phyloP scores from a whole-genome alignment of 2,888 invertebrate genomes.

The Vanessa cardui region DNA sequence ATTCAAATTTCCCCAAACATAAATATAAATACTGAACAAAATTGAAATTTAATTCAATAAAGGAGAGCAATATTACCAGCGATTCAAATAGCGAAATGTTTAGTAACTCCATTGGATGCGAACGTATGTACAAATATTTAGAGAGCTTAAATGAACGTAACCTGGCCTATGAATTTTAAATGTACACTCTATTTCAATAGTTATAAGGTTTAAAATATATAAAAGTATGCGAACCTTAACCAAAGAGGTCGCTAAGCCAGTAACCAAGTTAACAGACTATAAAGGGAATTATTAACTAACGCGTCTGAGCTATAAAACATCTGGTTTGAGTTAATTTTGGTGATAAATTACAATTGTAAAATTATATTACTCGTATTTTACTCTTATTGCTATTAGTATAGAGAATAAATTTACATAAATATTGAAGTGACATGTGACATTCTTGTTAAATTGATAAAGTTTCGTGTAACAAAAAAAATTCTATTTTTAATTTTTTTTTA shows the following conservation, averaged over 20 bases:
- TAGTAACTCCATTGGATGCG: conserved; percentile 37
- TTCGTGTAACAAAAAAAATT: too few relatives aligned
- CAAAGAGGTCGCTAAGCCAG: conserved; percentile 47
- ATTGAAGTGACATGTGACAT: not conserved
- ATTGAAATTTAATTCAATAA: conserved; percentile 40
- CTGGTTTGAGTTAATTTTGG: conserved; percentile 43
- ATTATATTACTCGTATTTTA: conserved; percentile 1
- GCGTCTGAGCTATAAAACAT: conserved; percentile 47
- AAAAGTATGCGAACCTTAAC: conserved; percentile 29
- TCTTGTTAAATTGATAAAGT: too few relatives aligned
- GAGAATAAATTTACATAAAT: not conserved
- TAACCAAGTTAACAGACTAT: conserved; percentile 52
- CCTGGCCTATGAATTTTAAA: not conserved
- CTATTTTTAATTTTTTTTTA: too few relatives aligned
- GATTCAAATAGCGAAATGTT: conserved; percentile 34
- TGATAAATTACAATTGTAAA: conserved; percentile 34
- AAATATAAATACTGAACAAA: conserved; percentile 38
- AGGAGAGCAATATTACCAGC: conserved; percentile 37
- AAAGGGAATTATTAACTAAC: conserved; percentile 61
- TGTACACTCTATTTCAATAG: conserved; percentile 21
- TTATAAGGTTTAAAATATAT: conserved; percentile 27
- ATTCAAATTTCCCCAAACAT: conserved; percentile 33
- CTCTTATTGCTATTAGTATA: not conserved
- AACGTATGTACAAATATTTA: conserved; percentile 44
- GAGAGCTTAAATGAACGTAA: conserved; percentile 42